Percentiles rank a stretch among this genome's conserved stretches.
Conservation (phyloP, 2,797 vertebrate genomes). For the Dipus sagitta region DNA sequence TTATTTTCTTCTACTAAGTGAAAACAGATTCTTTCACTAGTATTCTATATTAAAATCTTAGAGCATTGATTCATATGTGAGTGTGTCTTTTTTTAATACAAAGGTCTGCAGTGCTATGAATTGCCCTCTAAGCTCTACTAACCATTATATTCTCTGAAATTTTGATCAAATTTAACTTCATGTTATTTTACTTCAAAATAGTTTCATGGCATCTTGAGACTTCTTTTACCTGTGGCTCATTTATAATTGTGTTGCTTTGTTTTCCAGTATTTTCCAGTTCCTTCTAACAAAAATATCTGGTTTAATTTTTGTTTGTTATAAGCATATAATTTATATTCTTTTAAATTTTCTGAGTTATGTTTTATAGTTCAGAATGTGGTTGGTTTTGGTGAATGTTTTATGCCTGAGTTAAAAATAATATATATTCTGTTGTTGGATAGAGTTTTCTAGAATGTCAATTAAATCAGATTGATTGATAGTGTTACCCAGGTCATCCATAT, state of each 20-base stretch:
- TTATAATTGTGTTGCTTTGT: neutral
- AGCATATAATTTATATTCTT: neutral
- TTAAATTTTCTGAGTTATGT: neutral
- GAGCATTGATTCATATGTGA: neutral
- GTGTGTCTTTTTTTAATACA: neutral
- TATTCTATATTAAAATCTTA: neutral
- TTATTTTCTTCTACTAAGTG: neutral
- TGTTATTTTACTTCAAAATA: neutral
- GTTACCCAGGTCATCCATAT: neutral
- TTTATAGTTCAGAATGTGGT: neutral
- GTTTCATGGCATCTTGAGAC: neutral
- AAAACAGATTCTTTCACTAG: neutral
- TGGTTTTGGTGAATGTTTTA: neutral
- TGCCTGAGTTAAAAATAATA: neutral
- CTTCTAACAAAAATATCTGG: constrained; percentile 10
- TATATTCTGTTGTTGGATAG: neutral
- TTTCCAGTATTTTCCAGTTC: neutral
- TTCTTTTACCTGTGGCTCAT: neutral
- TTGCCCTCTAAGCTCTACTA: constrained; percentile 19
- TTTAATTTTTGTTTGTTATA: constrained; percentile 45
- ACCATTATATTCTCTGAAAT: neutral
- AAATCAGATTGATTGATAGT: constrained; percentile 53
- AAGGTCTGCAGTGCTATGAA: neutral
- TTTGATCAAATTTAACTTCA: constrained; percentile 15
- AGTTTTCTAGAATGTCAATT: constrained; percentile 47